These are phyloP conservation scores for Geophilus truncorum DNA, from an alignment of 2,888 invertebrate species.

Conservation along the genomic window DNA sequence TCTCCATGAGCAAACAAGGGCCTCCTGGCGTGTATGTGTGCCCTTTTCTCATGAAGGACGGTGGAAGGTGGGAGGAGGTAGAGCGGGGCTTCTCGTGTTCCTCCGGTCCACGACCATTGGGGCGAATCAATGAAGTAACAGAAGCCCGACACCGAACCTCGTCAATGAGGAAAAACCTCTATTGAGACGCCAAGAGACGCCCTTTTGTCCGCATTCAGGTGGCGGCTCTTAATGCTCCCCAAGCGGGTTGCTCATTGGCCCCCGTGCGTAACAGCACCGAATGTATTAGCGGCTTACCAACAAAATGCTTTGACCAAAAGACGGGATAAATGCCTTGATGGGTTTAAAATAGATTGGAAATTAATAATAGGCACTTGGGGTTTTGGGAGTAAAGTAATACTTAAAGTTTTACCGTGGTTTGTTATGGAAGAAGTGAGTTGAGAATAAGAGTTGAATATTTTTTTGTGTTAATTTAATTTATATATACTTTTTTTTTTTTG, in stretches of 20 bases:
- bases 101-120: conserved; percentile 13
- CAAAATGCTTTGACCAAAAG: neutral
- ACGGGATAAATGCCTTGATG: neutral
- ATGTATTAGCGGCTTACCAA: conserved; percentile 21
- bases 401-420: too few species aligned
- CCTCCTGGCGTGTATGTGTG: neutral
- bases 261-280: conserved; percentile 15
- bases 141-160: conserved; percentile 25
- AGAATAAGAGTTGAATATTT: neutral
- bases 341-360: neutral
- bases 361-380: neutral
- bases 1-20: neutral
- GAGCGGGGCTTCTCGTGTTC: conserved; percentile 20
- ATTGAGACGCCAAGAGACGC: conserved; percentile 13
- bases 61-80: neutral
- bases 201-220: conserved; percentile 15
- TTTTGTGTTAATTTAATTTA: neutral
- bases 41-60: conserved; percentile 8
- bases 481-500: too few species aligned
- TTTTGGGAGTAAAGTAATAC: neutral
- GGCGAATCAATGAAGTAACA: conserved; percentile 27
- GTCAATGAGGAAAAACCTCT: conserved; percentile 16
- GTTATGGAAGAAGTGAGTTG: too few species aligned
- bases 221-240: conserved; percentile 18
- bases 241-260: conserved; percentile 25